These are phyloP conservation scores for Eurytoma adleriae DNA, from an alignment of 2,888 invertebrate genomes.

Conservation along the genomic window DNA sequence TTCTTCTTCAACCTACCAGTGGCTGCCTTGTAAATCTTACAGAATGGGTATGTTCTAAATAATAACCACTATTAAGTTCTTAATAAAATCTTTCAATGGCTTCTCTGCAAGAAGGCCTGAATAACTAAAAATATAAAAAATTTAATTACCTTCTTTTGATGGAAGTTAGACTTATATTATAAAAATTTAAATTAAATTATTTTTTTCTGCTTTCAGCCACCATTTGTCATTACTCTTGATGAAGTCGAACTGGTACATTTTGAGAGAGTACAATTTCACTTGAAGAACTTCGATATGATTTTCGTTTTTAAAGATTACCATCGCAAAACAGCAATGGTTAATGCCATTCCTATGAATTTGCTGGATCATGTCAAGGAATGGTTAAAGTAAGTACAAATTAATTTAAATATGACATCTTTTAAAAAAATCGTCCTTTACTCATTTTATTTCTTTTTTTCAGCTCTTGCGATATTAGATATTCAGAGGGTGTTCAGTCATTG, in stretches of 20 bases:
- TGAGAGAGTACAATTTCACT: conserved; percentile 98
- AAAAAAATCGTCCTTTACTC: not conserved
- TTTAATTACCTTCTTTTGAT: too few species aligned
- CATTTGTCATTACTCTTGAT: conserved; percentile 98
- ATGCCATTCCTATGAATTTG: conserved; percentile 99
- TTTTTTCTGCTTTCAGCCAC: conserved; percentile 81
- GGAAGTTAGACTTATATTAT: too few species aligned
- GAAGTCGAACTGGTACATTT: conserved; percentile 99
- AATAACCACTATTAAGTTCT: not conserved
- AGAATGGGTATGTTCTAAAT: conserved; percentile 85
- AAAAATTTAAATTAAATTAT: too few species aligned
- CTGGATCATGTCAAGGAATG: conserved; percentile 99
- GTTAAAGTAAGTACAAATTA: conserved; percentile 86
- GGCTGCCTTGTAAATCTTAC: conserved; percentile 98
- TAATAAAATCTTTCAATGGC: too few species aligned
- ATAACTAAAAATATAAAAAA: too few species aligned
- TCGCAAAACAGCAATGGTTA: conserved; percentile 96
- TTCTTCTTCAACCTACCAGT: conserved; percentile 96
- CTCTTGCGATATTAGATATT: conserved; percentile 97
- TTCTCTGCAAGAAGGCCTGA: too few species aligned
- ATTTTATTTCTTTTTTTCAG: conserved; percentile 76
- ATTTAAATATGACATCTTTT: not conserved
- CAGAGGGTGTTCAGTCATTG: conserved; percentile 98
- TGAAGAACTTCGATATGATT: conserved; percentile 99
- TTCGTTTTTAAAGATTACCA: conserved; percentile 99